These are phyloP conservation scores for Artemia sp. DNA, from an alignment of 2,888 invertebrate genomes.

Conservation along the genomic window DNA sequence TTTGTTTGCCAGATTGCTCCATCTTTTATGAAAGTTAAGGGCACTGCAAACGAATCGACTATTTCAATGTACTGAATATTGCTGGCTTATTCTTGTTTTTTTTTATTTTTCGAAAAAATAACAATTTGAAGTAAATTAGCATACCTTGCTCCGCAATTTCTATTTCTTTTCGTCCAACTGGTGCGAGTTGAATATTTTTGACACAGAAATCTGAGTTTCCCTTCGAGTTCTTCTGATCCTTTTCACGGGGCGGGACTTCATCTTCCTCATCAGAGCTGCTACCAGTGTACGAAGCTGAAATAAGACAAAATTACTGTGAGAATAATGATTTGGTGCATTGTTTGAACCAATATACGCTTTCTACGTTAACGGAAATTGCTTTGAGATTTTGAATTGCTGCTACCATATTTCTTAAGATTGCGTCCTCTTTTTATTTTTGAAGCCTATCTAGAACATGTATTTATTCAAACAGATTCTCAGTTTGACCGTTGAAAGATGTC, in stretches of 20 bases:
- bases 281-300: constrained; percentile 47
- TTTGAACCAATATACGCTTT: constrained; percentile 17
- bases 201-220: constrained; percentile 84
- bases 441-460: no score
- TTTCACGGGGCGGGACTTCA: constrained; percentile 80
- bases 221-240: constrained; percentile 65
- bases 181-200: constrained; percentile 74
- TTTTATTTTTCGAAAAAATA: no score
- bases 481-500: no score
- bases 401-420: no score
- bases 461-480: no score
- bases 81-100: no score
- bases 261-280: constrained; percentile 77
- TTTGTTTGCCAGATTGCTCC: no score
- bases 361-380: constrained; percentile 20
- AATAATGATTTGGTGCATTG: constrained; percentile 9
- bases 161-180: constrained; percentile 85
- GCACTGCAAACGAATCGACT: no score
- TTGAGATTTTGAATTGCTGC: neutral
- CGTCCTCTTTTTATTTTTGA: no score
- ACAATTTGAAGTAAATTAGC: neutral
- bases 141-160: constrained; percentile 88
- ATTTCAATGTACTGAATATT: no score
- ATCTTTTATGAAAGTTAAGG: no score
- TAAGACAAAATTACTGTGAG: constrained; percentile 25